A percentile compares a stretch with the other conserved stretches of the same genome.
Conservation (phyloP, 2,888 invertebrate species). For the Ptilodon capucinus region DNA sequence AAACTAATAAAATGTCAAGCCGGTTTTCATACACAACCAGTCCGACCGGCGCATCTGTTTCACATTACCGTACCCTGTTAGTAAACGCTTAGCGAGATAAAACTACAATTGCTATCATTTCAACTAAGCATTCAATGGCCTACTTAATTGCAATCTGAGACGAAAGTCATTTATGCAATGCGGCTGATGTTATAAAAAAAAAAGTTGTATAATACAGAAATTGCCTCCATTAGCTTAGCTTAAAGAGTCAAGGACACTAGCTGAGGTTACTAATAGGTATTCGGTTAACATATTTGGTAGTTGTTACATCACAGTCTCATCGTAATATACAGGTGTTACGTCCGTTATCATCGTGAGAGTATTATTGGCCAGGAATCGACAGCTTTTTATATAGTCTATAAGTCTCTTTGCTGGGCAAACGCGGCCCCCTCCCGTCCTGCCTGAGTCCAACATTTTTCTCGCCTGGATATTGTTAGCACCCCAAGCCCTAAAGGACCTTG, state of each 20-base stretch:
- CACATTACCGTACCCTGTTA: neutral
- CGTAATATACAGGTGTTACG: neutral
- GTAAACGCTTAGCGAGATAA: neutral
- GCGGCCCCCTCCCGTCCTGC: no score
- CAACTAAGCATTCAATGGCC: neutral
- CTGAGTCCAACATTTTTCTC: no score
- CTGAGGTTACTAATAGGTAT: constrained; percentile 4
- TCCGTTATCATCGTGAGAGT: neutral
- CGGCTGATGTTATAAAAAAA: neutral
- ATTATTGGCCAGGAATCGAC: no score
- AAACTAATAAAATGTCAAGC: neutral
- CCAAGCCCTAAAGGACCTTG: no score
- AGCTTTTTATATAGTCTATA: no score
- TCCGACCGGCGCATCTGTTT: neutral
- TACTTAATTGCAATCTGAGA: neutral
- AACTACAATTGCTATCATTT: neutral
- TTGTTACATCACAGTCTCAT: constrained; percentile 18
- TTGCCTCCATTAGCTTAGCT: neutral
- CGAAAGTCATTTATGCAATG: neutral
- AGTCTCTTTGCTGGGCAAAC: no score
- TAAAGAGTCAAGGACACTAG: constrained; percentile 17
- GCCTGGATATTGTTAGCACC: no score
- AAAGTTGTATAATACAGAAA: neutral
- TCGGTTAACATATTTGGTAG: constrained; percentile 11
- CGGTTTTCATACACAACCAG: neutral